These are phyloP conservation scores for Daktulosphaira vitifoliae DNA, from an alignment of 1,140 invertebrate species.

Conservation along the genomic window DNA sequence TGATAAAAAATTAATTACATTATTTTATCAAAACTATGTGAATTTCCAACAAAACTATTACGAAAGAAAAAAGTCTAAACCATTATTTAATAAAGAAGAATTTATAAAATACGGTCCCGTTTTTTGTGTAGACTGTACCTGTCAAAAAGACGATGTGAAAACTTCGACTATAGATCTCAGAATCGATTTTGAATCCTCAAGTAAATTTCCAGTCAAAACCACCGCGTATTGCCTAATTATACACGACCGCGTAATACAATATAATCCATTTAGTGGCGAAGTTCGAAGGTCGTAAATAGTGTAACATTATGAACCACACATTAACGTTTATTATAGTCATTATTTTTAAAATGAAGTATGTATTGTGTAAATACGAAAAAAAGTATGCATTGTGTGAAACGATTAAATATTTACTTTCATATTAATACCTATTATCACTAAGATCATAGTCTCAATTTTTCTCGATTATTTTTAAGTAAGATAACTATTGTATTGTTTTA, in stretches of 20 bases:
- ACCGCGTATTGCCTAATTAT: constrained; percentile 41
- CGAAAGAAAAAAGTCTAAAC: constrained; percentile 25
- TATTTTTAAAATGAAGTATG: too few species aligned
- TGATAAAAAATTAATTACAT: not conserved
- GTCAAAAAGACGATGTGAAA: constrained; percentile 41
- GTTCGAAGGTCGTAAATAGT: not conserved
- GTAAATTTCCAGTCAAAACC: constrained; percentile 39
- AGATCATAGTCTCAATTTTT: too few species aligned
- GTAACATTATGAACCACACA: too few species aligned
- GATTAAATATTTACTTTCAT: too few species aligned
- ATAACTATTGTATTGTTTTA: too few species aligned
- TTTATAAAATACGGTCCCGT: constrained; percentile 38
- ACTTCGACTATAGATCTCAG: constrained; percentile 37
- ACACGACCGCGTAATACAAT: constrained; percentile 40
- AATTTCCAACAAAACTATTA: constrained; percentile 40
- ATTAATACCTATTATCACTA: too few species aligned
- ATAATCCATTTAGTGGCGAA: constrained; percentile 38
- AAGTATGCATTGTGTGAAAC: too few species aligned
- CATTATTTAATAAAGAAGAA: constrained; percentile 31
- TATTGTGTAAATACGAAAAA: too few species aligned
- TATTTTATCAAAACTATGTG: constrained; percentile 40
- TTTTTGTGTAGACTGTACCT: constrained; percentile 40
- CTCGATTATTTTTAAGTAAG: too few species aligned
- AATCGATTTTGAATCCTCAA: constrained; percentile 39
- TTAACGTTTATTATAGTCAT: too few species aligned